Evolutionary conservation across 2,888 invertebrate genomes (phyloP), one percentile per base, ranked within the genome.

Genomic region (Polydrusus cervinus): DNA sequence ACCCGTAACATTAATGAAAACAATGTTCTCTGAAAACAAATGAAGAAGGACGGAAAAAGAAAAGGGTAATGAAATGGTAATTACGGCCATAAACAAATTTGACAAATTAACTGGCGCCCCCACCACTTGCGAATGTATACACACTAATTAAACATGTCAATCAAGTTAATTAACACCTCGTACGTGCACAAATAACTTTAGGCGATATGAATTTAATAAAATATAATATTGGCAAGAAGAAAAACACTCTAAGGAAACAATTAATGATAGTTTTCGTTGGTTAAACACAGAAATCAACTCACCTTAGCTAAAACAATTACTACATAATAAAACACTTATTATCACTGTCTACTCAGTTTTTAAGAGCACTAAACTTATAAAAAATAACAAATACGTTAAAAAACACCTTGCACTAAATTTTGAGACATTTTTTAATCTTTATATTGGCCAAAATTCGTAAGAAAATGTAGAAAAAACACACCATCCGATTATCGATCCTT

Each of bases 101-200:
- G 82, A 84, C 84, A 84, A 84, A 85, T 84, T 83, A 83, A 79
- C 79, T 81, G 78, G 80, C 80, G 80, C 82, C 81, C 83, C 83
- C 81, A 72, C 83, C 80, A 79, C 80, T 77, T 76, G 75, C 77
- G 77, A 75, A 81, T 84, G 84, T 85, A 83, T 84, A 85, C 84
- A 85, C 81, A 83, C 81, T 82, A 85, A 85, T 85, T 84, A 84
- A 79, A 82, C 82, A 81, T 84, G 83, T 83, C 84, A 83, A 83
- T 84, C 82, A 68, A 80, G 78, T 68, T 80, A 83, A 83, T 84
- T 82, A 83, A 78, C 79, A 78, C 74, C 77, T 77, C 62, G 70
- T 51, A 65, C 47, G 65, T 65, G 55, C 38, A 49, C 43, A 34
- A 25, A 53, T 40, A 67, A 14, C 34, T 40, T 16, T 10, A 47